Conservation (phyloP, 2,113 vertebrate genomes). For the Coracopsis vasa region DNA sequence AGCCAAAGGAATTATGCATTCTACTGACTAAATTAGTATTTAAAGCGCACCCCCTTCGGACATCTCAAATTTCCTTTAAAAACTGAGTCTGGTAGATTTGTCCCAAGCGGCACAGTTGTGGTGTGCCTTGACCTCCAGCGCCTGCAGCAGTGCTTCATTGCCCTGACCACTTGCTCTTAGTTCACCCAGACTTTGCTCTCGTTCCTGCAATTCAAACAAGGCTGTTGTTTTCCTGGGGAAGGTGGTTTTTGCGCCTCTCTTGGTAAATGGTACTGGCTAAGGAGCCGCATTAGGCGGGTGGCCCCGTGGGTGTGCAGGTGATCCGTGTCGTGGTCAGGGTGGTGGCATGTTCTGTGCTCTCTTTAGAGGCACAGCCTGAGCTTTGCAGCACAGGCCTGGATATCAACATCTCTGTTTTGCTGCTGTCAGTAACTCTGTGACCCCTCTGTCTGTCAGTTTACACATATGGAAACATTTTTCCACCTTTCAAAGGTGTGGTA, state of each 20-base stretch:
- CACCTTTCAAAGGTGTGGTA: not conserved
- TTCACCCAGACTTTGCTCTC: not conserved
- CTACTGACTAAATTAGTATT: not conserved
- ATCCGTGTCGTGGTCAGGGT: rapidly evolving
- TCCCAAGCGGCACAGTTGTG: not conserved
- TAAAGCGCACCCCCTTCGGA: not conserved
- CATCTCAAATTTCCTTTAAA: not conserved
- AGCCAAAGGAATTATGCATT: not conserved
- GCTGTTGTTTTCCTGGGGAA: not conserved
- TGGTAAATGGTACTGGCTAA: not conserved
- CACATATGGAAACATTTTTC: slow-evolving; percentile 19
- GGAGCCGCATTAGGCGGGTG: not conserved
- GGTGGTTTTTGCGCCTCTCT: not conserved
- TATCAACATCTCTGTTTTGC: not conserved
- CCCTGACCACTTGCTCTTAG: not conserved
- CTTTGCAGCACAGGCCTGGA: rapidly evolving
- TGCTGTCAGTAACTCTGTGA: not conserved
- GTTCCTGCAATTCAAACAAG: not conserved
- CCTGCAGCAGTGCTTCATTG: not conserved
- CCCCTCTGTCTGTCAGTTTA: not conserved
- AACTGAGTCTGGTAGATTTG: not conserved
- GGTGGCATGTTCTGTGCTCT: not conserved
- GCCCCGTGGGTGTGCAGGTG: not conserved
- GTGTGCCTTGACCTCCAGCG: not conserved
- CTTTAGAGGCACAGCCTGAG: rapidly evolving